phyloP scores from a whole-genome alignment of 2,797 vertebrate genomes.

The Chrysocyon brachyurus region DNA sequence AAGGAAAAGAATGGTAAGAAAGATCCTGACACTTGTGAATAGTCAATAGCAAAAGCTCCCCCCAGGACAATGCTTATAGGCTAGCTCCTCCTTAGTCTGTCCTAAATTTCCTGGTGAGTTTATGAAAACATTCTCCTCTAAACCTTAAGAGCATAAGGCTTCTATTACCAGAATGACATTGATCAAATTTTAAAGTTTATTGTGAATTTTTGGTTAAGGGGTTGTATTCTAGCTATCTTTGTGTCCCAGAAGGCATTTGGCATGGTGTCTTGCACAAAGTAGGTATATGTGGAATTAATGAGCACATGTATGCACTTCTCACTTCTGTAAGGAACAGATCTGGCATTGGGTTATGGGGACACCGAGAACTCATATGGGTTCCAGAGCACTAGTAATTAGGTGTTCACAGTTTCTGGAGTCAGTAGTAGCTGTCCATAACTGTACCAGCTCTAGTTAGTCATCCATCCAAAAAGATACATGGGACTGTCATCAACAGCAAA shows the following conservation, averaged over 20 bases:
- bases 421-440: background rate
- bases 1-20: background rate
- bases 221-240: background rate
- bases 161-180: background rate
- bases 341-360: background rate
- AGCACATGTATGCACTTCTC: background rate
- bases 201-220: background rate
- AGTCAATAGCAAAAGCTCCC: background rate
- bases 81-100: background rate
- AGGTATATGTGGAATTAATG: background rate
- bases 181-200: background rate
- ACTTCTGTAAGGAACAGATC: background rate
- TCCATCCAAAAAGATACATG: background rate
- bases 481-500: background rate
- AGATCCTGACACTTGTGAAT: background rate
- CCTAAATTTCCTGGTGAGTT: conserved; percentile 33
- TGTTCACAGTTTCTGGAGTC: background rate
- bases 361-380: background rate
- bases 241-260: background rate
- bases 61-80: background rate
- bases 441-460: background rate
- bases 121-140: conserved; percentile 19
- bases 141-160: background rate
- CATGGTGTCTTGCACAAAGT: background rate
- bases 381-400: background rate